These are phyloP conservation scores for Caenorhabditis sp. DNA, from an alignment of 2,888 invertebrate species.

Conservation along the genomic window DNA sequence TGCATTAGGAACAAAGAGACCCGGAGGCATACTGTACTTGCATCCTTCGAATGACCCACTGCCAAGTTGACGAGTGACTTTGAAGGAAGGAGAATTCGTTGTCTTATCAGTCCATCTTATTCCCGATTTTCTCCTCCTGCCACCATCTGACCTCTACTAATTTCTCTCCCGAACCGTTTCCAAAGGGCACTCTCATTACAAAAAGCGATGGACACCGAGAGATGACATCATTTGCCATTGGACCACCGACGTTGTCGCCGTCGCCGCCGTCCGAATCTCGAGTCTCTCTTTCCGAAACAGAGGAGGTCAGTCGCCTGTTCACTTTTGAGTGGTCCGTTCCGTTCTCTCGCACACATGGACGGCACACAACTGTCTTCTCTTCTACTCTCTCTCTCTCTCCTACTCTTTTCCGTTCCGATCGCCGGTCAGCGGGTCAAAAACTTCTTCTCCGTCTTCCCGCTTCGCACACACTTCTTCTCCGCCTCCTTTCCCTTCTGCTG, in stretches of 20 bases:
- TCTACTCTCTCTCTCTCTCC: too few species aligned
- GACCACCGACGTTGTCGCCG: too few species aligned
- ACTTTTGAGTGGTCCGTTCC: background rate
- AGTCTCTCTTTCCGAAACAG: constrained; percentile 22
- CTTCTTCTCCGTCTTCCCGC: too few species aligned
- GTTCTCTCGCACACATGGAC: constrained; percentile 12
- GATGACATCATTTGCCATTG: constrained; percentile 49
- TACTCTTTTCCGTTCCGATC: constrained; percentile 4
- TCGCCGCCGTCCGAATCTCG: background rate
- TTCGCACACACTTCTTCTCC: constrained; percentile 7
- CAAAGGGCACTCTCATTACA: constrained; percentile 38
- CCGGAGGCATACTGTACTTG: background rate
- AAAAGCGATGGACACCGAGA: constrained; percentile 1
- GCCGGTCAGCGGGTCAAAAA: constrained; percentile 46
- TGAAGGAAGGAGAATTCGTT: constrained; percentile 1
- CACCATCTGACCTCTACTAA: constrained; percentile 42
- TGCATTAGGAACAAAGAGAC: background rate
- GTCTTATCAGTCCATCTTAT: constrained; percentile 8
- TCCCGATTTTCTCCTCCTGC: background rate
- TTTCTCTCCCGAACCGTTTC: constrained; percentile 25
- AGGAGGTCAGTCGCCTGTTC: constrained; percentile 42
- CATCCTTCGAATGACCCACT: background rate
- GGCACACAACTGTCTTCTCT: constrained; percentile 44
- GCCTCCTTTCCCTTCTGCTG: background rate
- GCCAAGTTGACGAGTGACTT: constrained; percentile 14